Evolutionary conservation across 2,797 vertebrate genomes (phyloP).

Genomic region (Gastrophryne carolinensis): DNA sequence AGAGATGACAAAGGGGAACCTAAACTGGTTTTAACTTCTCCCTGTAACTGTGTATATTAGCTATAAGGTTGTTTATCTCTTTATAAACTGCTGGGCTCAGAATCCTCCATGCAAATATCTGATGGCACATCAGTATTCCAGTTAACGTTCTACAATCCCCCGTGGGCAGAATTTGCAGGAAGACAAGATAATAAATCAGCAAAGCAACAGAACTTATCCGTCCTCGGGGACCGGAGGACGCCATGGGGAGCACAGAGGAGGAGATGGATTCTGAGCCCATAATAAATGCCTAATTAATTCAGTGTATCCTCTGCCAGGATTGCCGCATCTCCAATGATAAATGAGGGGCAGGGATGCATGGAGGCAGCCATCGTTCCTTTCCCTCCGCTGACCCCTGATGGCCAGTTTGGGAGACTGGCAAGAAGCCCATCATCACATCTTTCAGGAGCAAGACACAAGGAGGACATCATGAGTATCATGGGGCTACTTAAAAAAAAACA

Average conservation of each 20-base stretch:
- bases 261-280: constrained; percentile 62
- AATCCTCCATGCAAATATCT: too few relatives aligned
- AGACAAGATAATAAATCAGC: constrained; percentile 20
- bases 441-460: too few relatives aligned
- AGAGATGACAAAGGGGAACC: too few relatives aligned
- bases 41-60: too few relatives aligned
- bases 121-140: constrained; percentile 9
- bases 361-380: constrained; percentile 55
- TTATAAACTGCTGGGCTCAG: too few relatives aligned
- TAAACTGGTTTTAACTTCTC: too few relatives aligned
- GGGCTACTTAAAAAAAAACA: too few relatives aligned
- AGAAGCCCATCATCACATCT: constrained; percentile 43
- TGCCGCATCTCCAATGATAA: constrained; percentile 59
- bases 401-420: constrained; percentile 54
- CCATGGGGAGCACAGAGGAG: constrained; percentile 56
- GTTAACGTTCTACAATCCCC: background rate
- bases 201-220: background rate
- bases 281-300: constrained; percentile 60
- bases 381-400: constrained; percentile 60
- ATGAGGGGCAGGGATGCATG: constrained; percentile 58
- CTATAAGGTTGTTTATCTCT: too few relatives aligned
- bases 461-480: too few relatives aligned
- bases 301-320: constrained; percentile 50
- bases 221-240: constrained; percentile 14
- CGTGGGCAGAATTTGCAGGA: background rate